These are phyloP conservation scores for Acanthosepion pharaonis DNA, from an alignment of 2,888 invertebrate species.

Conservation along the genomic window DNA sequence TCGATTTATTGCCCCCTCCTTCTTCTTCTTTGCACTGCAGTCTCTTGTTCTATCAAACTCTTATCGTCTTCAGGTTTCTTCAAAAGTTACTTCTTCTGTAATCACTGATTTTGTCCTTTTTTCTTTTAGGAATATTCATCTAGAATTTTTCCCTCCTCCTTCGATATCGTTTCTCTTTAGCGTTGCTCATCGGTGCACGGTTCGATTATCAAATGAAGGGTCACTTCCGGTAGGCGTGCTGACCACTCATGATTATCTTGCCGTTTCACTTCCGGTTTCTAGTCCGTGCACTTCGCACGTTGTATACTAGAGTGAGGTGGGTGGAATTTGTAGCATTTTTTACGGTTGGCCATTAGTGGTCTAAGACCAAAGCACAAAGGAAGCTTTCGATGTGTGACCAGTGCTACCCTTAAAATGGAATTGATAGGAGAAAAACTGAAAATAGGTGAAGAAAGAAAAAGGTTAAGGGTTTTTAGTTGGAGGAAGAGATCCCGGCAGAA, in stretches of 20 bases:
- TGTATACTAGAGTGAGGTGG: neutral
- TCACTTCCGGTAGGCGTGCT: neutral
- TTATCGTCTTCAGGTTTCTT: neutral
- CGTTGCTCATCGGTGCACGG: neutral
- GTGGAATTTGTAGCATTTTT: neutral
- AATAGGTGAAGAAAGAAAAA: neutral
- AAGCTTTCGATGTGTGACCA: constrained; percentile 7
- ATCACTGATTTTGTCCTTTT: neutral
- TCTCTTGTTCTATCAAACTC: neutral
- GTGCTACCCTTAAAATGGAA: neutral
- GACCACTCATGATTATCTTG: neutral
- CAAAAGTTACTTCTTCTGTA: neutral
- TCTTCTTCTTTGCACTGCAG: too few relatives aligned
- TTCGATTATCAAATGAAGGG: neutral
- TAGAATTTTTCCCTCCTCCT: neutral
- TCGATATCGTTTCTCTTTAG: neutral
- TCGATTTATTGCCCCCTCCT: too few relatives aligned
- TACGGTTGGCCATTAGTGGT: neutral
- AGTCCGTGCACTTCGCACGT: neutral
- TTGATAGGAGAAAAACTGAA: neutral
- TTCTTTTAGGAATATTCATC: neutral
- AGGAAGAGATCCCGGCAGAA: neutral
- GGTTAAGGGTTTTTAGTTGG: constrained; percentile 33
- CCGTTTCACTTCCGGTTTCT: neutral
- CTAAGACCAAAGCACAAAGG: neutral